Base-by-base conservation (phyloP, 2,888 invertebrate species). In the Pachydiplax longipennis region DNA sequence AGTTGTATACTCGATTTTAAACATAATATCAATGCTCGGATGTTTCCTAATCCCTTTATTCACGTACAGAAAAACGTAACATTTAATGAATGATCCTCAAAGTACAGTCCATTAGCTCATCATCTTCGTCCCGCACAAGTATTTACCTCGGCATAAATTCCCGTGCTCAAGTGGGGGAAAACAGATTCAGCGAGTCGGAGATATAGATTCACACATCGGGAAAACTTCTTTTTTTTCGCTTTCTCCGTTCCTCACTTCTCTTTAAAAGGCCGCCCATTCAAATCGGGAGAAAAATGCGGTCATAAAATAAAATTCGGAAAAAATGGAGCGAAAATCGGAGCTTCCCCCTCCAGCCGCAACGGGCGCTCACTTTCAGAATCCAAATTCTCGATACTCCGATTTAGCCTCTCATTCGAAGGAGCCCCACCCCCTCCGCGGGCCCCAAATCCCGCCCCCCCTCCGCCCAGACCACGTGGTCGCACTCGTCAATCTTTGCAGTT, bases 401-500 rank as follows among this genome's bases (percentile, higher is more conserved):
- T 73, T 73, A 65, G 65, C n/a, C n/a, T 10, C 65, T n/a, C 25
- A 65, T 73, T 73, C 25, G 73, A 73, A 25, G 73, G 25, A 31
- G 31, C 10, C 31, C 31, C 65, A n/a, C n/a, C 25, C 82, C 82
- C 4, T 25, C 48, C 13, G 12, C 83, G 5, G 15, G 65, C 22
- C 58, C n/a, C n/a, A n/a, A 6, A 35, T 25, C 82, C 82, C n/a
- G n/a, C n/a, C 31, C 31, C 35, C 65, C 73, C 31, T 5, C 25
- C 73, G 25, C 25, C 25, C 61, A n/a, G 58, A 87, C 61, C 87
- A 87, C 87, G 87, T 87, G 87, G 65, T 37, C 87, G 2, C 31
- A 35, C 83, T 83, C 83, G 83, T 87, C 87, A 87, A 61, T 87
- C 87, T 61, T 87, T 87, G 58, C 87, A 65, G 87, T 87, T 65